Conservation (phyloP, 2,113 vertebrate species). For the Bostrychus sinensis region DNA sequence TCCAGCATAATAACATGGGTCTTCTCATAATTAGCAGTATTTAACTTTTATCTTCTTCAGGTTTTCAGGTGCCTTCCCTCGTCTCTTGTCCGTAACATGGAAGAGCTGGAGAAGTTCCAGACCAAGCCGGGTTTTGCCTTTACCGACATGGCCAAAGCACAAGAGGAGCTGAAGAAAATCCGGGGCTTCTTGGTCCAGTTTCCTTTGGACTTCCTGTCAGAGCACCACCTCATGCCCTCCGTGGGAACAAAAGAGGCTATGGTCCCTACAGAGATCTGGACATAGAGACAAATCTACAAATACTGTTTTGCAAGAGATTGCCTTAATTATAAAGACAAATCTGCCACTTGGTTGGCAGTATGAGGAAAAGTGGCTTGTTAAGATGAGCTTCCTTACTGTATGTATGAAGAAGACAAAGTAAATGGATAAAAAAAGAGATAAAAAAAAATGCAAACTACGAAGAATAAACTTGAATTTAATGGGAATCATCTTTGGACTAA, state of each 20-base stretch:
- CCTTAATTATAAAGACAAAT: conserved; percentile 25
- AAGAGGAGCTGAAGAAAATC: conserved; percentile 93
- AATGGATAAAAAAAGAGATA: not conserved
- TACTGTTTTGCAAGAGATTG: not conserved
- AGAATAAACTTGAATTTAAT: conserved; percentile 10
- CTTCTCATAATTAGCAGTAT: not conserved
- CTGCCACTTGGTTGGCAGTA: conserved; percentile 8
- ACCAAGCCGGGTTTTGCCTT: conserved; percentile 83
- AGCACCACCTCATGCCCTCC: conserved; percentile 92
- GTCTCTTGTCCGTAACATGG: conserved; percentile 90
- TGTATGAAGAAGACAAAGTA: conserved; percentile 31
- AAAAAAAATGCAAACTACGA: conserved; percentile 15
- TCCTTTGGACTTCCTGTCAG: conserved; percentile 93
- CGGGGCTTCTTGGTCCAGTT: conserved; percentile 96
- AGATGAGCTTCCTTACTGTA: not conserved
- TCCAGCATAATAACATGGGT: no score
- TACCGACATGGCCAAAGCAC: conserved; percentile 83
- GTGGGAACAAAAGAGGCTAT: conserved; percentile 95
- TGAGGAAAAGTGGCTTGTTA: conserved; percentile 18
- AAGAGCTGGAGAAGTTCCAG: conserved; percentile 89
- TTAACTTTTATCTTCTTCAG: conserved; percentile 67
- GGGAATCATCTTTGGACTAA: conserved; percentile 42
- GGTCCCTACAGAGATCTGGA: conserved; percentile 96
- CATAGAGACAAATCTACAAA: conserved; percentile 69
- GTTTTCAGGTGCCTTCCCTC: conserved; percentile 95